Evolutionary conservation across 1,140 invertebrate genomes (phyloP).

Genomic region (Ectropis grisescens): DNA sequence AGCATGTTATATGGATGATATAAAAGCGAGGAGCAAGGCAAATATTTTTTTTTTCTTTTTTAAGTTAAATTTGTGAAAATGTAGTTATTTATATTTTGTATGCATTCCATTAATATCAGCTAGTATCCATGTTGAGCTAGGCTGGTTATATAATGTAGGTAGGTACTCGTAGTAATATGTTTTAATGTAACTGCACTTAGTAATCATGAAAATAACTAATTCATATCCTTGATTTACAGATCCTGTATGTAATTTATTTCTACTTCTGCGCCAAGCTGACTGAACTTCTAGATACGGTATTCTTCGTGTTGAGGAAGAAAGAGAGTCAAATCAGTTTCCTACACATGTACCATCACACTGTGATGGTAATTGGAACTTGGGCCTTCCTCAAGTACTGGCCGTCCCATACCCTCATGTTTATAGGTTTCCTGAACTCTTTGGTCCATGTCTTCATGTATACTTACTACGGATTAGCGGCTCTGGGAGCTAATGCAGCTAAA

Average conservation of each 20-base stretch:
- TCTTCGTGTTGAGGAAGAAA: constrained; percentile 93
- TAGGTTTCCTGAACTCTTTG: constrained; percentile 93
- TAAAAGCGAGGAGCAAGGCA: too few species aligned
- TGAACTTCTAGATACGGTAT: constrained; percentile 83
- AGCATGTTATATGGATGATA: too few species aligned
- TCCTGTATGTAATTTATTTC: constrained; percentile 32
- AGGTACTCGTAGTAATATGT: constrained; percentile 24
- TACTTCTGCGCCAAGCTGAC: constrained; percentile 46
- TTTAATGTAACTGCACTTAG: constrained; percentile 27
- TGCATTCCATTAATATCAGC: too few species aligned
- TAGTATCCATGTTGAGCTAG: too few species aligned
- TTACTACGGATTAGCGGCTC: constrained; percentile 91
- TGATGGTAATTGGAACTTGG: constrained; percentile 95
- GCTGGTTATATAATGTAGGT: too few species aligned
- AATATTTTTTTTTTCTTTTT: too few species aligned
- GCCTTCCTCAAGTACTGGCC: constrained; percentile 73
- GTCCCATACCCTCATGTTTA: constrained; percentile 81
- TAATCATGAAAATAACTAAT: too few species aligned
- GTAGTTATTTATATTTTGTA: too few species aligned
- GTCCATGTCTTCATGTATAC: constrained; percentile 95
- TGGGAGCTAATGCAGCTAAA: constrained; percentile 90
- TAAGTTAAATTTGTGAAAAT: too few species aligned
- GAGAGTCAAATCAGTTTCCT: constrained; percentile 91
- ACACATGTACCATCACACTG: constrained; percentile 94
- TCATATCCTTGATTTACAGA: too few species aligned